Percentiles rank a stretch among this genome's conserved stretches.
Evolutionary conservation across 2,888 invertebrate species (phyloP).

Genomic region (Antitype chi): DNA sequence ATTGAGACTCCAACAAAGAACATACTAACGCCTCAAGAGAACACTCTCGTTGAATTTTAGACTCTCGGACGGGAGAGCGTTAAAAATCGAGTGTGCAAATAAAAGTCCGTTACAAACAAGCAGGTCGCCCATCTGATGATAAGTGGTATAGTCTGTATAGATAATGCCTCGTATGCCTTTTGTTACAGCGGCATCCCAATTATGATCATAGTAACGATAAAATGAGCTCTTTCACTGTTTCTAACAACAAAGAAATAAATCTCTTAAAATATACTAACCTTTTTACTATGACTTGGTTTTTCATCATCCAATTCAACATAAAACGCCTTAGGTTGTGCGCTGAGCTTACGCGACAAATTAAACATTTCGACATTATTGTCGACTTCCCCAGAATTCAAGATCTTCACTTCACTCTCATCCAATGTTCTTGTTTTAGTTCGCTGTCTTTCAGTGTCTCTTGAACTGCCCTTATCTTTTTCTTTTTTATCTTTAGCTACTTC

Average conservation of each 20-base stretch:
- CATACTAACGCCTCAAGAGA: too few relatives aligned
- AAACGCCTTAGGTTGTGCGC: conserved; percentile 84
- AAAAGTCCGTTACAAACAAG: too few relatives aligned
- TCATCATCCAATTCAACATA: conserved; percentile 80
- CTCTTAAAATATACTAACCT: conserved; percentile 45
- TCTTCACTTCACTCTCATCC: conserved; percentile 84
- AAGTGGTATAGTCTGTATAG: neutral
- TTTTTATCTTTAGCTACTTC: conserved; percentile 48
- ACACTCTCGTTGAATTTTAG: too few relatives aligned
- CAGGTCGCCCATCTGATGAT: too few relatives aligned
- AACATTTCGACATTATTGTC: conserved; percentile 85
- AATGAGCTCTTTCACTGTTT: neutral
- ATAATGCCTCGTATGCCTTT: neutral
- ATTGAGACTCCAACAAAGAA: too few relatives aligned
- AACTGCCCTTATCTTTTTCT: conserved; percentile 44
- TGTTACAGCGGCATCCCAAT: neutral
- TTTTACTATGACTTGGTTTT: conserved; percentile 67
- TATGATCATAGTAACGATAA: neutral
- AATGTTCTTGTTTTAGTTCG: conserved; percentile 85
- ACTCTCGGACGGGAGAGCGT: too few relatives aligned
- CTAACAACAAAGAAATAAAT: neutral
- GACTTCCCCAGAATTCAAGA: conserved; percentile 77
- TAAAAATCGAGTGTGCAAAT: too few relatives aligned
- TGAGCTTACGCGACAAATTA: conserved; percentile 76
- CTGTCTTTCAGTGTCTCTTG: conserved; percentile 70